Base-by-base conservation (phyloP, 2,113 vertebrate species). In the Tetrao urogallus region DNA sequence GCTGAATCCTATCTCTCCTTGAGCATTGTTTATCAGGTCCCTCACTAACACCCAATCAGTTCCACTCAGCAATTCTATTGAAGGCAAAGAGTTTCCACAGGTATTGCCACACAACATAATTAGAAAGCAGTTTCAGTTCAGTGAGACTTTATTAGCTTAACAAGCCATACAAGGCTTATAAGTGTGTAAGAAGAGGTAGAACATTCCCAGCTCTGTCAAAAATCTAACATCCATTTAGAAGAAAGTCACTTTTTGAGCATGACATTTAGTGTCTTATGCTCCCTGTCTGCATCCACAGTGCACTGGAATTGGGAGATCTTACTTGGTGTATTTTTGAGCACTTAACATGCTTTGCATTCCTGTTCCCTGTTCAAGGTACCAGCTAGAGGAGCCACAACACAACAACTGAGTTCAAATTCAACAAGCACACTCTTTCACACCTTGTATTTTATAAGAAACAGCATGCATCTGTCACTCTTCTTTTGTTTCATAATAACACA, bases 101-200 rank as follows among this genome's bases (percentile, higher is more conserved):
- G 92, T 95, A 92, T 79, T 90, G 90, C 84, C 88, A 90, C 72
- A 86, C 22, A 69, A 77, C 69, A 38, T 92, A 95, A 94, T 95
- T 96, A 95, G 90, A 95, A 95, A 90, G 86, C 63, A 79, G 90
- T 90, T 90, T 96, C 90, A 91, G 74, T 88, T 97, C 92, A 95
- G 58, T 88, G 66, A 86, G 92, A 54, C 82, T 97, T 95, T 94
- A 95, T 95, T 91, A 88, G 91, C 90, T 86, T 93, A 43, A 92
- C 73, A 96, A 95, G 54, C 32, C 70, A 92, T 90, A 95, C 58
- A 82, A 56, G 63, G 69, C 54, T 81, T 79, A 0, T 38, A 86
- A 91, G 80, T n/a, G 42, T 73, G 40, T 94, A 88, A 86, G 69
- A 86, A 87, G 54, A 88, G 61, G 88, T 19, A 73, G 77, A 95